Percentiles rank a stretch among this genome's conserved stretches.
Conservation (phyloP, 1,140 invertebrate genomes). For the Meloidogyne floridensis region DNA sequence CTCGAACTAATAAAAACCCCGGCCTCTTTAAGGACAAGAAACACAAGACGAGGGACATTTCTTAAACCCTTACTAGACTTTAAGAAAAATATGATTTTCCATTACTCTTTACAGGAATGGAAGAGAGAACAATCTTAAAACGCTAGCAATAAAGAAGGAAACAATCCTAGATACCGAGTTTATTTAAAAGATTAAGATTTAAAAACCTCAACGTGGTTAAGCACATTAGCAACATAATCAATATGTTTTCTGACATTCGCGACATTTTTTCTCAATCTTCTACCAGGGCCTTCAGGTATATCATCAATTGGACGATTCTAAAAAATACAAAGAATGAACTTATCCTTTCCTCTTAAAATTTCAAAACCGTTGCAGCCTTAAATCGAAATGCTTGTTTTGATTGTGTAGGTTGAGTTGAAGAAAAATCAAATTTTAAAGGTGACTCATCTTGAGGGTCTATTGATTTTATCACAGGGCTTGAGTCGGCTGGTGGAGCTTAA, state of each 20-base stretch:
- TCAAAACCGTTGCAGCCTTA: not conserved
- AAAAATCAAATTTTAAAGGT: slow-evolving; percentile 3
- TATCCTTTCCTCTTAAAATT: not conserved
- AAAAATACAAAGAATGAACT: not conserved
- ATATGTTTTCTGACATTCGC: slow-evolving; percentile 58
- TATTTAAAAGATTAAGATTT: not conserved
- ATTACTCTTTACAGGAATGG: no score
- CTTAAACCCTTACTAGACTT: no score
- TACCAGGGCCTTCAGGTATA: slow-evolving; percentile 49
- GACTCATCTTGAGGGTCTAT: not conserved
- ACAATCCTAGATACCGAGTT: not conserved
- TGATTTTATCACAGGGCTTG: not conserved
- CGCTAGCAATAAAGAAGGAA: no score
- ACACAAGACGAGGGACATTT: no score
- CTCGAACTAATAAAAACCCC: no score
- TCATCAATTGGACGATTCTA: slow-evolving; percentile 21
- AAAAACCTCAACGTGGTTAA: slow-evolving; percentile 51
- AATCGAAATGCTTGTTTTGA: slow-evolving; percentile 3
- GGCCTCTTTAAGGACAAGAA: no score
- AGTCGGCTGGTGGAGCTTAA: not conserved
- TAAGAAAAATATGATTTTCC: no score
- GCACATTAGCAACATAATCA: slow-evolving; percentile 52
- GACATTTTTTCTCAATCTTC: slow-evolving; percentile 53
- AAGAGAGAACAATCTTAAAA: no score
- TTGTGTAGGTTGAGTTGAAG: not conserved